Conservation (phyloP, 2,113 vertebrate species). For the Macquaria australasica region DNA sequence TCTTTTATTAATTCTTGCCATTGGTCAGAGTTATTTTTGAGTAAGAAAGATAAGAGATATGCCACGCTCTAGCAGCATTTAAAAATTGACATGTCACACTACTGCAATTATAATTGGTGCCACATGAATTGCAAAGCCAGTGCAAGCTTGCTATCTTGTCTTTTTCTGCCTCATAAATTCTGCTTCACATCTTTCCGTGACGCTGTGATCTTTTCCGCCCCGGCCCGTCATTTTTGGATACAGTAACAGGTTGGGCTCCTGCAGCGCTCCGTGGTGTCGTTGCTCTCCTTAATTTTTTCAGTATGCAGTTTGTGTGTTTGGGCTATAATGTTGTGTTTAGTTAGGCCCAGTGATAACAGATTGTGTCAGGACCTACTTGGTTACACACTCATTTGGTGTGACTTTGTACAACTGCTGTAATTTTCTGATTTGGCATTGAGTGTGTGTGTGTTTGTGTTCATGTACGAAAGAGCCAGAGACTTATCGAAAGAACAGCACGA, state of each 20-base stretch:
- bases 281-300: constrained; percentile 15
- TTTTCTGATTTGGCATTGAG: neutral
- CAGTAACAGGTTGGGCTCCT: neutral
- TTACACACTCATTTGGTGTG: constrained; percentile 16
- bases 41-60: neutral
- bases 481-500: neutral
- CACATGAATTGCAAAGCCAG: neutral
- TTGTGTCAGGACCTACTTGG: constrained; percentile 49
- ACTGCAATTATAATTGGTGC: neutral
- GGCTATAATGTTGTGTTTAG: constrained; percentile 19
- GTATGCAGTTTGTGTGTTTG: neutral
- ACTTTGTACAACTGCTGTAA: neutral
- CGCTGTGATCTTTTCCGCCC: neutral
- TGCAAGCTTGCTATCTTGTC: neutral
- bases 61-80: neutral
- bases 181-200: neutral
- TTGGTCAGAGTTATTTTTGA: neutral
- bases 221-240: neutral
- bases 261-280: neutral
- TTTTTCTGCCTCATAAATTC: constrained; percentile 27
- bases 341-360: constrained; percentile 45
- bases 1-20: neutral
- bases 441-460: neutral
- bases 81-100: neutral
- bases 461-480: neutral